phyloP scores from a whole-genome alignment of 2,888 invertebrate genomes.

The Drepanosiphum platanoidis region DNA sequence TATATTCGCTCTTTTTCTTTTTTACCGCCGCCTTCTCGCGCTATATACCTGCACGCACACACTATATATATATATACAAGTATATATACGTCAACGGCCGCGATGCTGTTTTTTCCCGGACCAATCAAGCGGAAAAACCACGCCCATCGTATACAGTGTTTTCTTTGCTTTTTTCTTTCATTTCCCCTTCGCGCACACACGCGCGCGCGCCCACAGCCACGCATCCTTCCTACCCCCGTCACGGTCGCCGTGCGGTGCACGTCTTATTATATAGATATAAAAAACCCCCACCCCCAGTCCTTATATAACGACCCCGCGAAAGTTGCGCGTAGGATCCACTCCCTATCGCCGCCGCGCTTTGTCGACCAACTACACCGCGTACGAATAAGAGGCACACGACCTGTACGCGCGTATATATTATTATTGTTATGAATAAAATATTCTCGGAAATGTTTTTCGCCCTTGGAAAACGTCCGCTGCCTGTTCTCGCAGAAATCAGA shows the following conservation, averaged over 20 bases:
- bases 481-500: too few species aligned
- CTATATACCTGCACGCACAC: neutral
- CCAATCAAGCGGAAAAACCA: slow-evolving; percentile 59
- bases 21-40: neutral
- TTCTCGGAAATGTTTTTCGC: too few species aligned
- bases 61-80: neutral
- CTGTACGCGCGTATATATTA: too few species aligned
- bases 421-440: too few species aligned
- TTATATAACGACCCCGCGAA: neutral
- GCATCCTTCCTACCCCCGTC: neutral
- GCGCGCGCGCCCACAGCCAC: neutral
- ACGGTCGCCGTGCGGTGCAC: neutral
- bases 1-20: neutral
- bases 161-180: neutral
- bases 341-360: too few species aligned
- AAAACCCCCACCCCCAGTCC: neutral
- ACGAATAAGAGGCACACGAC: too few species aligned
- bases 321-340: too few species aligned
- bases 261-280: neutral
- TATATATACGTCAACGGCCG: neutral
- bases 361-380: neutral
- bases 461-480: too few species aligned
- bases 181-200: neutral
- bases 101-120: slow-evolving; percentile 16
- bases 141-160: slow-evolving; percentile 22